Conservation (phyloP, 2,113 vertebrate genomes). For the Macroglossus sobrinus region DNA sequence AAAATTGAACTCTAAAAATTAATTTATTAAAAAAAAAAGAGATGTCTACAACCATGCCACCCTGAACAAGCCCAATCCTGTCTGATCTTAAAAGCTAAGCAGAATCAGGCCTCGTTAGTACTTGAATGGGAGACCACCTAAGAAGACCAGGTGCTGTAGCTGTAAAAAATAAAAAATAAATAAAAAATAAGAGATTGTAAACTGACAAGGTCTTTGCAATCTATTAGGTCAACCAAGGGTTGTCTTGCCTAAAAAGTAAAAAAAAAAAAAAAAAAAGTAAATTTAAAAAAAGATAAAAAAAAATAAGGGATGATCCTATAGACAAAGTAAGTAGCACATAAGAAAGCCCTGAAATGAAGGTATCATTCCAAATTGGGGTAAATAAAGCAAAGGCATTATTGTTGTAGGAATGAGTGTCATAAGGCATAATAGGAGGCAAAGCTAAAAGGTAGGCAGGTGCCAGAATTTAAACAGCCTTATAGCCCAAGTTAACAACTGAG, state of each 20-base stretch:
- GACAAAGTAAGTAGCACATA: not conserved
- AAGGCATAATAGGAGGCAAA: not conserved
- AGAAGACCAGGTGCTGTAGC: too few species aligned
- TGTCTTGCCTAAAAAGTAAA: too few species aligned
- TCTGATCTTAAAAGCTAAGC: too few species aligned
- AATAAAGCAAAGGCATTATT: not conserved
- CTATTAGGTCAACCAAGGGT: too few species aligned
- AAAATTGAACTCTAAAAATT: not conserved
- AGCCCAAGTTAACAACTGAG: not conserved
- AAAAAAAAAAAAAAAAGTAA: too few species aligned
- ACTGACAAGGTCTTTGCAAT: too few species aligned
- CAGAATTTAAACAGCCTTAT: fast-evolving
- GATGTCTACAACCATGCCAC: too few species aligned
- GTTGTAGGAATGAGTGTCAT: not conserved
- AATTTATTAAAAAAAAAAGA: not conserved
- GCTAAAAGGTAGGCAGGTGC: not conserved
- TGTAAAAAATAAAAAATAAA: too few species aligned
- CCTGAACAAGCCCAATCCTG: too few species aligned
- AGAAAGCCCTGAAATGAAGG: not conserved
- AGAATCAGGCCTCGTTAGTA: too few species aligned
- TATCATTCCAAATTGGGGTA: fast-evolving
- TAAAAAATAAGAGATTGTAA: too few species aligned
- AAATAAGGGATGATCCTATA: not conserved
- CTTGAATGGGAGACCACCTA: too few species aligned
- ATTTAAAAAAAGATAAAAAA: not conserved